phyloP scores from a whole-genome alignment of 2,113 vertebrate genomes.

The Sarotherodon lohbergeri region DNA sequence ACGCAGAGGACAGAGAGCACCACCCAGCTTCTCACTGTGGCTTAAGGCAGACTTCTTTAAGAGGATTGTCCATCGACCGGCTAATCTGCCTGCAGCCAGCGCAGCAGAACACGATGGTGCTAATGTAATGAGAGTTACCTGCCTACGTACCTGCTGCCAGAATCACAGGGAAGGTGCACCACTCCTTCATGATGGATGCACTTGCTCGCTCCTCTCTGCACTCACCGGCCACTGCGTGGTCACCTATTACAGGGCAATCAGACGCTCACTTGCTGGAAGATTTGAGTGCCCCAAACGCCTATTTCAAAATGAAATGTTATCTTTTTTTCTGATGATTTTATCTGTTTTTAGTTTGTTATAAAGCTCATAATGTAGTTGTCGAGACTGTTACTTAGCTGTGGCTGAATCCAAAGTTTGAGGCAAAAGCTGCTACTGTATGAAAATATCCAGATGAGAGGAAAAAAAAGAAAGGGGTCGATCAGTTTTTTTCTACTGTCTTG shows the following conservation, averaged over 20 bases:
- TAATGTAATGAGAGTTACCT: slow-evolving; percentile 70
- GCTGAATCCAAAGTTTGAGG: neutral
- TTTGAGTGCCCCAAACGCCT: slow-evolving; percentile 23
- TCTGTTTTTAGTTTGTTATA: slow-evolving; percentile 5
- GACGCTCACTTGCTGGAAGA: slow-evolving; percentile 23
- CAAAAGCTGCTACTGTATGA: slow-evolving; percentile 25
- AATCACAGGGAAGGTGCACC: slow-evolving; percentile 12
- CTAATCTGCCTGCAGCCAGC: slow-evolving; percentile 72
- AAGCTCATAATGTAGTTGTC: neutral
- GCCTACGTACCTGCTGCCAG: slow-evolving; percentile 14
- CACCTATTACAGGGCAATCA: slow-evolving; percentile 26
- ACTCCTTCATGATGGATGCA: slow-evolving; percentile 23
- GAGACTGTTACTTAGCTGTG: slow-evolving; percentile 2
- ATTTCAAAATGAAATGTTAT: slow-evolving; percentile 48
- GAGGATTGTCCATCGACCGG: slow-evolving; percentile 69
- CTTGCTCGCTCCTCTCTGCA: slow-evolving; percentile 3
- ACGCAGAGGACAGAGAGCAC: slow-evolving; percentile 25
- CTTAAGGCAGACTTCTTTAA: slow-evolving; percentile 74
- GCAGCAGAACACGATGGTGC: slow-evolving; percentile 66
- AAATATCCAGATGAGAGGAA: neutral
- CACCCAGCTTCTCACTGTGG: slow-evolving; percentile 50
- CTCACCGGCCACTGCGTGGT: slow-evolving; percentile 69
- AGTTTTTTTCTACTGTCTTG: neutral
- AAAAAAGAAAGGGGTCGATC: neutral
- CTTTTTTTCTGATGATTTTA: neutral